Percentiles rank a stretch among this genome's conserved stretches.
Evolutionary conservation across 2,888 invertebrate genomes (phyloP).

Genomic region (Deroplatys truncata): DNA sequence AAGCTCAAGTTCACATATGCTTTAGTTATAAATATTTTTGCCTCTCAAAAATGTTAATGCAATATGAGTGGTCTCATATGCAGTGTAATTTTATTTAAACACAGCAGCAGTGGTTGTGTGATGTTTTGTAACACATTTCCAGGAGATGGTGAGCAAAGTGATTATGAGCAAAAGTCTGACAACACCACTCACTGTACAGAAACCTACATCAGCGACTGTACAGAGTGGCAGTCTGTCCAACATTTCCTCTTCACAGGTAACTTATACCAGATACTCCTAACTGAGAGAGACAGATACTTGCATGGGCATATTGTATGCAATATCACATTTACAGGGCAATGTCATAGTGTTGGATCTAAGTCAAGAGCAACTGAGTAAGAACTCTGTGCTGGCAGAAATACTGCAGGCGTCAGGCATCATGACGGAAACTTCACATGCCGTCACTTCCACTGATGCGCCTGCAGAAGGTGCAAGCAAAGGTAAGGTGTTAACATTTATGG

Average conservation of each 20-base stretch:
- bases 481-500: background rate
- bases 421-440: conserved; percentile 25
- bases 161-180: conserved; percentile 35
- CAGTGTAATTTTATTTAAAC: too few relatives aligned
- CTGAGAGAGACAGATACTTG: too few relatives aligned
- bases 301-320: too few relatives aligned
- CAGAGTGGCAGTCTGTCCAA: background rate
- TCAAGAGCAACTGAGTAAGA: conserved; percentile 39
- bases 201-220: background rate
- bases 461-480: background rate
- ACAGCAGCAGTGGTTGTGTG: too few relatives aligned
- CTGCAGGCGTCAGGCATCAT: conserved; percentile 40
- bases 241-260: background rate
- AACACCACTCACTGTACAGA: conserved; percentile 22
- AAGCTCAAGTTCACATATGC: too few relatives aligned
- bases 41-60: too few relatives aligned
- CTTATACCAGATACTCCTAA: background rate
- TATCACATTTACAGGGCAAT: conserved; percentile 36
- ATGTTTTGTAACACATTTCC: background rate
- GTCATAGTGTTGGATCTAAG: conserved; percentile 40
- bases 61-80: too few relatives aligned
- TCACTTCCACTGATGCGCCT: background rate
- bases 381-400: conserved; percentile 38
- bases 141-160: conserved; percentile 43
- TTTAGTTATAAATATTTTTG: too few relatives aligned